Percentiles rank a stretch among this genome's conserved stretches.
Evolutionary conservation across 2,113 vertebrate species (phyloP).

Genomic region (Polyodon spathula): DNA sequence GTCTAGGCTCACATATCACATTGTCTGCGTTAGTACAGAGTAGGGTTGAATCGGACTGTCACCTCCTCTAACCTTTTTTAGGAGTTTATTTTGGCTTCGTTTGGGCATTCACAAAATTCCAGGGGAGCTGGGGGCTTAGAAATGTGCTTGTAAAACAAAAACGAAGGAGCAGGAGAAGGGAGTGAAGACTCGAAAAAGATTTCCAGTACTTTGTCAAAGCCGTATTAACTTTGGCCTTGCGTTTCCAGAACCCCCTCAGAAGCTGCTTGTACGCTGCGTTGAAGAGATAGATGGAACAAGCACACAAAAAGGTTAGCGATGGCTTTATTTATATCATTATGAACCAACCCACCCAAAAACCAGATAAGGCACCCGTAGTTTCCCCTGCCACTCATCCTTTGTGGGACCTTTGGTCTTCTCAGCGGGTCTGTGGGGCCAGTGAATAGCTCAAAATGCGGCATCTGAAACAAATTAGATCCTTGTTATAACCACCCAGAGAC

Average conservation of each 20-base stretch:
- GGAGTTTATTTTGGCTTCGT: constrained; percentile 71
- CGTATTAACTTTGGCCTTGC: constrained; percentile 30
- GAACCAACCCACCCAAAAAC: no score
- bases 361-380: no score
- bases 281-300: no score
- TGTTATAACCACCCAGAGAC: constrained; percentile 94
- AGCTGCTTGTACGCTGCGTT: not conserved
- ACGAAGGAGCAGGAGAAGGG: constrained; percentile 50
- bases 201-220: constrained; percentile 47
- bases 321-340: no score
- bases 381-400: constrained; percentile 31
- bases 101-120: constrained; percentile 74
- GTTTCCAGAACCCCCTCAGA: constrained; percentile 32
- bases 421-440: constrained; percentile 65
- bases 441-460: constrained; percentile 70
- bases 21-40: no score
- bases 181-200: constrained; percentile 36
- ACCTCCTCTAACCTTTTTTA: constrained; percentile 66
- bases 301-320: no score
- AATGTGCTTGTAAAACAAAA: constrained; percentile 55
- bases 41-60: constrained; percentile 43
- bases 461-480: constrained; percentile 96
- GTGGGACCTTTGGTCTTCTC: constrained; percentile 64
- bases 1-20: no score
- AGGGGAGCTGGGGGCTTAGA: constrained; percentile 59